Base-by-base conservation (phyloP, 2,888 invertebrate genomes). In the Oscheius sp. region DNA sequence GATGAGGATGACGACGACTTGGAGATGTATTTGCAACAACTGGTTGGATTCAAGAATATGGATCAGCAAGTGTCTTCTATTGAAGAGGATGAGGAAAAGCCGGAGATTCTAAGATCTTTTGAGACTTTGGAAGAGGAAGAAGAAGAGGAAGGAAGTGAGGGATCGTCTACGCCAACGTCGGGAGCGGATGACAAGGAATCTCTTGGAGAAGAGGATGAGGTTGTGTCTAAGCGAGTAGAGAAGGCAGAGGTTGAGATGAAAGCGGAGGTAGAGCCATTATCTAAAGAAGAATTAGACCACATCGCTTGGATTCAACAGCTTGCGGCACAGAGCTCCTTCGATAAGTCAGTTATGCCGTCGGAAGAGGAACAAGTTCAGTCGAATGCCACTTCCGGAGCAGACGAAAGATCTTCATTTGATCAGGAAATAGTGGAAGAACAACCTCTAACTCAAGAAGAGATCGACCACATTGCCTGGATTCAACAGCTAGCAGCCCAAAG, bases 231-330 rank as follows among this genome's bases (percentile, higher is more conserved):
- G 25, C 20, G 23, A 3, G 25, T n/a, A 17, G 74, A 74, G 20
- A 12, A 53, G 23, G 20, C 55, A 6, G 29, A 17, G 8, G 65
- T 55, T 8, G 27, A 37, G 0, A 25, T 17, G 15, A 29, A 31
- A 3, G 23, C 25, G 12, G 57, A 29, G 3, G 29, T 3, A 33
- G 20, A n/a, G 4, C 31, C 45, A 20, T 33, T 48, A 20, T 46
- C 72, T 6, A 45, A 42, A 57, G 79, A 75, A 64, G 81, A 79
- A 42, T 52, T 75, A 10, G 77, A 80, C 12, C 75, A 75, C 45
- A 75, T 77, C 37, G 73, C 73, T 6, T 63, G 55, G 52, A 73
- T 75, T 15, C 20, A 15, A 4, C 39, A 53, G 31, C 12, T 6
- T n/a, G 27, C n/a, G 5, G 17, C 52, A 1, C 12, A 50, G 39